phyloP scores from a whole-genome alignment of 2,888 invertebrate genomes.

The Drosophila infuscata region DNA sequence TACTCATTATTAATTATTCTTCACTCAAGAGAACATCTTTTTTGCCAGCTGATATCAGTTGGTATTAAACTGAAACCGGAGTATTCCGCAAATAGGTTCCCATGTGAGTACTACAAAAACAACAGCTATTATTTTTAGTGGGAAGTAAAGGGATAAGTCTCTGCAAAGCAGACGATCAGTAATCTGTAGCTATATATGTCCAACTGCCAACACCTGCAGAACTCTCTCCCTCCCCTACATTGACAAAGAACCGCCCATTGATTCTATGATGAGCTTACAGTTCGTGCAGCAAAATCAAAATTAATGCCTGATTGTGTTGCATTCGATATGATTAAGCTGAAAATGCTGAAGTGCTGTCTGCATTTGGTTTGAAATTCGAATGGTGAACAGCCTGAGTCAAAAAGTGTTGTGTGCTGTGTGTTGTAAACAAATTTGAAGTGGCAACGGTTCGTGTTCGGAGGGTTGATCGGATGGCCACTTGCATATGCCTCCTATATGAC shows the following conservation, averaged over 20 bases:
- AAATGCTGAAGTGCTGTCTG: conserved; percentile 26
- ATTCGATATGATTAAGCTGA: conserved; percentile 62
- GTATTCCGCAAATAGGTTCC: not conserved
- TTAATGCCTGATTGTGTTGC: conserved; percentile 66
- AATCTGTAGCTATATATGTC: conserved; percentile 22
- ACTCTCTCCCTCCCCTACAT: conserved; percentile 7
- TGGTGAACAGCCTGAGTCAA: conserved; percentile 47
- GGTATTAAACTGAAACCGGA: not conserved
- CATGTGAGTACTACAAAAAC: not conserved
- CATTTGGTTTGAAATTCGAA: not conserved
- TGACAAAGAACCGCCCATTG: conserved; percentile 51
- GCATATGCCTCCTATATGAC: conserved; percentile 21
- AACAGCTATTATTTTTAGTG: conserved; percentile 11
- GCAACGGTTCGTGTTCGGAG: conserved; percentile 41
- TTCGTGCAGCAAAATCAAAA: conserved; percentile 61
- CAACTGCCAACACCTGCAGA: conserved; percentile 53
- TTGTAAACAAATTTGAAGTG: conserved; percentile 75
- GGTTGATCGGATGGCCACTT: conserved; percentile 30
- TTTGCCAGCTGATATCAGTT: not conserved
- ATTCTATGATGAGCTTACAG: conserved; percentile 71
- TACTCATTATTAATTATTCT: not conserved
- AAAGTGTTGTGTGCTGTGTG: conserved; percentile 54
- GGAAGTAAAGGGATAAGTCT: conserved; percentile 16
- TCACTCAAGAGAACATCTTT: too few relatives aligned
- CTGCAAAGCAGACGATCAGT: conserved; percentile 3